These are phyloP conservation scores for Eulemur mongoz DNA, from an alignment of 2,797 vertebrate species.

Conservation along the genomic window DNA sequence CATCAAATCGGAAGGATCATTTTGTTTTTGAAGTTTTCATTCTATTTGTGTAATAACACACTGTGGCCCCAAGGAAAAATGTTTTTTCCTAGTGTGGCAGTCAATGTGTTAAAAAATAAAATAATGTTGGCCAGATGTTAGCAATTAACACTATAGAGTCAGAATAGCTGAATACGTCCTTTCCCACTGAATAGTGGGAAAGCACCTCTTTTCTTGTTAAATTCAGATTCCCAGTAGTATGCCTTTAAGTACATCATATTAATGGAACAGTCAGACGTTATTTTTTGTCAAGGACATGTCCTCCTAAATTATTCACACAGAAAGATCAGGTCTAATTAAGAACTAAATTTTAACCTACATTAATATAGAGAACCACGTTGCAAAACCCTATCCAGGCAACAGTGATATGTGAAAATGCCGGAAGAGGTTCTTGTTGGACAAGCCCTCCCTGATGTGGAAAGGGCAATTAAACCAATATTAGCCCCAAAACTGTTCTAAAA, in stretches of 20 bases:
- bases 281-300: neutral
- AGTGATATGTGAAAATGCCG: neutral
- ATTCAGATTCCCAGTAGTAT: constrained; percentile 33
- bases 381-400: neutral
- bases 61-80: too few relatives aligned
- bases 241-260: neutral
- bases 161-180: neutral
- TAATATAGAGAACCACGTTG: neutral
- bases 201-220: neutral
- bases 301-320: neutral
- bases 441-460: neutral
- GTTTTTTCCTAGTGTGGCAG: too few relatives aligned
- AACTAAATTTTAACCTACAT: constrained; percentile 40
- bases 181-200: neutral
- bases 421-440: neutral
- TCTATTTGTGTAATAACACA: too few relatives aligned
- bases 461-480: neutral
- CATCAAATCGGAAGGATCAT: too few relatives aligned
- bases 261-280: neutral
- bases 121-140: neutral
- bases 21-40: too few relatives aligned
- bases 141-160: neutral
- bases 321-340: constrained; percentile 10
- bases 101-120: neutral
- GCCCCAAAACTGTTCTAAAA: neutral